Percentiles rank a stretch among this genome's conserved stretches.
phyloP scores from a whole-genome alignment of 2,797 vertebrate genomes.

The Helicolenus hilgendorfi region DNA sequence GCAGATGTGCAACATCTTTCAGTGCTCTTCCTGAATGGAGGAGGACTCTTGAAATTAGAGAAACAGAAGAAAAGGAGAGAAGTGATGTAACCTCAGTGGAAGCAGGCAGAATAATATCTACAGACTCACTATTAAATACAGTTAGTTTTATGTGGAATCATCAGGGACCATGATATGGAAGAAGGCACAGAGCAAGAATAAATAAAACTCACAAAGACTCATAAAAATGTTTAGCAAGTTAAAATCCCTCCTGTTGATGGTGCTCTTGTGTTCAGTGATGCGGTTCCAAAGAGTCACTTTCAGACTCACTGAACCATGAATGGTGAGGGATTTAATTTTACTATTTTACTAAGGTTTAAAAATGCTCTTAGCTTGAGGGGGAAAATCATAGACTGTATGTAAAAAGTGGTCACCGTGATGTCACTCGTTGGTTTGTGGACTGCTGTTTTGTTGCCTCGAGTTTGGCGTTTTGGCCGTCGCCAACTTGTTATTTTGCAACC shows the following conservation, averaged over 20 bases:
- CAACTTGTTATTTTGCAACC: too few species aligned
- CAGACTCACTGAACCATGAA: neutral
- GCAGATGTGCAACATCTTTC: conserved; percentile 19
- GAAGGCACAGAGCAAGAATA: neutral
- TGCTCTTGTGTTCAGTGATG: too few species aligned
- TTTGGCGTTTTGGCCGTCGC: too few species aligned
- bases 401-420: too few species aligned
- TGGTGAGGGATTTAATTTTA: neutral
- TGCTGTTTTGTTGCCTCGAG: too few species aligned
- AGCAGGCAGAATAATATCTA: neutral
- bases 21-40: neutral
- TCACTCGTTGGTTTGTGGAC: too few species aligned
- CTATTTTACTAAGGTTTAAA: neutral
- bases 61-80: neutral
- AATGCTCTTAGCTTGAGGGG: neutral
- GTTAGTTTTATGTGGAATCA: conserved; percentile 11
- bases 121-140: neutral
- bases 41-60: neutral
- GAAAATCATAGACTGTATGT: neutral
- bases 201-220: neutral
- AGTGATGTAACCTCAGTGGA: neutral
- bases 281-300: too few species aligned
- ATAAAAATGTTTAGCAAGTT: neutral
- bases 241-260: neutral
- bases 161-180: neutral